Evolutionary conservation across 2,888 invertebrate genomes (phyloP).

Genomic region (Acanthosepion lycidas): DNA sequence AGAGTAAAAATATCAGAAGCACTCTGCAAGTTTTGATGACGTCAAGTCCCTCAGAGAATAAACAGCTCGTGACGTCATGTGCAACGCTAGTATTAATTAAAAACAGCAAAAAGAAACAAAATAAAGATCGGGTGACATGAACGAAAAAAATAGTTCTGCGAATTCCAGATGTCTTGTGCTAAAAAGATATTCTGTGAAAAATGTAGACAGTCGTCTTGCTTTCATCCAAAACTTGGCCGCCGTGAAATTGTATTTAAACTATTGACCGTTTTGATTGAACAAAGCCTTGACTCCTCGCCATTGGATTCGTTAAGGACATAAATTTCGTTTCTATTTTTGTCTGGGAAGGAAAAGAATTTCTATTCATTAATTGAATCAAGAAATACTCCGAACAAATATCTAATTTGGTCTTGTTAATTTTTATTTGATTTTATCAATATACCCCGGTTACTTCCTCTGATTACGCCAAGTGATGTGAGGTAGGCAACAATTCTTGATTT

Average conservation of each 20-base stretch:
- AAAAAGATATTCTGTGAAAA: too few species aligned
- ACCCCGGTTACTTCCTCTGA: too few species aligned
- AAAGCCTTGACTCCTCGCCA: neutral
- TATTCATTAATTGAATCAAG: constrained; percentile 12
- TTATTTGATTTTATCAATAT: neutral
- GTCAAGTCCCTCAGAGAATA: too few species aligned
- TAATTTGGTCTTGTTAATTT: neutral
- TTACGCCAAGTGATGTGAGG: neutral
- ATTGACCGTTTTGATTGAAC: constrained; percentile 2
- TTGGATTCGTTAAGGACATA: constrained; percentile 2
- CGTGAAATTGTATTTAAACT: neutral
- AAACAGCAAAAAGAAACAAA: too few species aligned
- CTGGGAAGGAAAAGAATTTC: neutral
- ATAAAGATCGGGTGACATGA: too few species aligned
- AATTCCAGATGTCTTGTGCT: too few species aligned
- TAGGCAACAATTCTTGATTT: neutral
- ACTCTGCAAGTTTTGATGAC: too few species aligned
- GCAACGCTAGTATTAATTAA: too few species aligned
- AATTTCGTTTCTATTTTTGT: neutral
- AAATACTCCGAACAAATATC: neutral
- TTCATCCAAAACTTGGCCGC: neutral
- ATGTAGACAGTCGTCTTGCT: neutral
- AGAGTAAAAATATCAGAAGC: too few species aligned
- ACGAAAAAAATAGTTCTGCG: too few species aligned
- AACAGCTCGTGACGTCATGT: too few species aligned